Percentiles rank a stretch among this genome's conserved stretches.
Conservation (phyloP, 2,888 invertebrate species). For the Apodemia mormo region DNA sequence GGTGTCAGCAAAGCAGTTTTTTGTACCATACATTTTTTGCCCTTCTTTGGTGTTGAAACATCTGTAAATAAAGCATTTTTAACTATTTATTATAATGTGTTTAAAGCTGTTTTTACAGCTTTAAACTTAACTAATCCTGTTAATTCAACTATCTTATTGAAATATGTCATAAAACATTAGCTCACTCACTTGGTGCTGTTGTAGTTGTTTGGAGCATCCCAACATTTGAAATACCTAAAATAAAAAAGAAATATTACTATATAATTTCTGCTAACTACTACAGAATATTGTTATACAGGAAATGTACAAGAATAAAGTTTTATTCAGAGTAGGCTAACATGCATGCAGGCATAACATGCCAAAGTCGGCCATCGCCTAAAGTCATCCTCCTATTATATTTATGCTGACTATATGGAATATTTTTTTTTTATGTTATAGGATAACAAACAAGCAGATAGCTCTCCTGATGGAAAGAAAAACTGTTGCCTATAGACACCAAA, state of each 20-base stretch:
- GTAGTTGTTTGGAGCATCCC: background rate
- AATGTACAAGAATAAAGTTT: too few species aligned
- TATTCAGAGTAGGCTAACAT: too few species aligned
- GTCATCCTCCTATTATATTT: too few species aligned
- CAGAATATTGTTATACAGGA: too few species aligned
- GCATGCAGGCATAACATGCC: background rate
- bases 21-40: background rate
- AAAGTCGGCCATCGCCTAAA: background rate
- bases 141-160: background rate
- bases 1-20: slow-evolving; percentile 8
- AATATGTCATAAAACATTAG: background rate
- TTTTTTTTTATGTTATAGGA: too few species aligned
- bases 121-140: background rate
- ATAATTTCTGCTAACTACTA: background rate
- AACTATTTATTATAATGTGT: background rate
- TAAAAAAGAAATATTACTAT: background rate
- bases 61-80: background rate
- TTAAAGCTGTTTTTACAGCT: background rate
- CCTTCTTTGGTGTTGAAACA: background rate
- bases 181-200: background rate
- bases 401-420: too few species aligned
- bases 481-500: too few species aligned
- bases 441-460: too few species aligned
- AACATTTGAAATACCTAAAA: background rate
- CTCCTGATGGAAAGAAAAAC: too few species aligned